phyloP scores from a whole-genome alignment of 2,888 invertebrate species.

The Plagodis pulveraria region DNA sequence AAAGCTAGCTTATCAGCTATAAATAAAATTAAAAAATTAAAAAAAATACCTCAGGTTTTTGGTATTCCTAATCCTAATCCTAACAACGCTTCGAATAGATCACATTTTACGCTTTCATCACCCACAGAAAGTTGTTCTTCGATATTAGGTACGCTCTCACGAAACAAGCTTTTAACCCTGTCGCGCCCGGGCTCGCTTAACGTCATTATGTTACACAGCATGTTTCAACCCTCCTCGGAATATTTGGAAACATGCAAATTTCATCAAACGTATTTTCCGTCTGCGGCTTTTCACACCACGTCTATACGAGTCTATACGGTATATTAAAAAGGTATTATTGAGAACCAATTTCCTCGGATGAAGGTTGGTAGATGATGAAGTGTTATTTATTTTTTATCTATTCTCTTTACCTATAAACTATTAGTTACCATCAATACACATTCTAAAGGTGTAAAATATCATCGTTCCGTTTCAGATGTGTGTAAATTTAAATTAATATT shows the following conservation, averaged over 20 bases:
- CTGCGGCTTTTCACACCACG: conserved; percentile 11
- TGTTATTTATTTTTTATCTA: too few species aligned
- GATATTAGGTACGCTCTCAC: conserved; percentile 46
- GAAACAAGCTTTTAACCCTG: conserved; percentile 50
- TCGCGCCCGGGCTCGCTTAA: conserved; percentile 46
- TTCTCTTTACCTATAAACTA: too few species aligned
- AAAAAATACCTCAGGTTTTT: too few species aligned
- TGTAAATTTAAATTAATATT: too few species aligned
- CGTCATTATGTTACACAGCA: conserved; percentile 47
- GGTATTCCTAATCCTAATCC: too few species aligned
- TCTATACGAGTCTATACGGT: too few species aligned
- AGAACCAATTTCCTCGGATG: neutral
- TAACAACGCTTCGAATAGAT: neutral
- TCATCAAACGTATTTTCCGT: conserved; percentile 41
- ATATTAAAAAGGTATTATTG: neutral
- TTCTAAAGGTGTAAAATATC: too few species aligned
- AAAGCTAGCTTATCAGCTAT: too few species aligned
- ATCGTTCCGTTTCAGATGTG: too few species aligned
- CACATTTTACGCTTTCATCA: conserved; percentile 54
- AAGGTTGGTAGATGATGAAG: neutral
- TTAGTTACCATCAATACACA: too few species aligned
- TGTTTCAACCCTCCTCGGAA: conserved; percentile 45
- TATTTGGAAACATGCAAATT: conserved; percentile 49
- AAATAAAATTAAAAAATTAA: too few species aligned
- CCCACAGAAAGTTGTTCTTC: conserved; percentile 46